These are phyloP conservation scores for Tokudaia tokunoshimensis DNA, from an alignment of 2,797 vertebrate genomes.

Conservation along the genomic window DNA sequence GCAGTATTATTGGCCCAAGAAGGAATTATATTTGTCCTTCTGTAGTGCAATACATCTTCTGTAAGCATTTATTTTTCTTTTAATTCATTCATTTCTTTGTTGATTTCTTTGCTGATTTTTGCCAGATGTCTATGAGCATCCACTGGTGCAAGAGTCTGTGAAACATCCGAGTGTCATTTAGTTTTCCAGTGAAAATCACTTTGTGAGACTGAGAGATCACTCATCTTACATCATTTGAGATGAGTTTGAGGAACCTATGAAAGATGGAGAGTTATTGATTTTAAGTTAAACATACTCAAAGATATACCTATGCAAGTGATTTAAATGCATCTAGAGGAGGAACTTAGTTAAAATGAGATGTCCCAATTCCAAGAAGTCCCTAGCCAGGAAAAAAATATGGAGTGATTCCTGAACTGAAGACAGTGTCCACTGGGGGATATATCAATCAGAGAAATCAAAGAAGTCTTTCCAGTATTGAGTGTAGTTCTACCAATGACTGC, in stretches of 20 bases:
- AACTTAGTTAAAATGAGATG: background rate
- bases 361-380: background rate
- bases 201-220: constrained; percentile 1
- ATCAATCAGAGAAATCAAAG: background rate
- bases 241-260: constrained; percentile 4
- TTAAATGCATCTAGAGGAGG: background rate
- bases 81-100: constrained; percentile 1
- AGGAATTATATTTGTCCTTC: background rate
- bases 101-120: background rate
- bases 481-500: background rate
- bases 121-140: background rate
- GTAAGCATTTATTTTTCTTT: background rate
- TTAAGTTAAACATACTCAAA: constrained; percentile 34
- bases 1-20: background rate
- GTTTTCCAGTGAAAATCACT: background rate
- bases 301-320: background rate
- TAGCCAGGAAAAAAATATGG: background rate
- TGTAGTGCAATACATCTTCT: background rate
- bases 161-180: constrained; percentile 1
- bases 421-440: background rate
- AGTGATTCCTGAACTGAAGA: background rate
- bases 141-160: constrained; percentile 12
- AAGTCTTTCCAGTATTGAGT: background rate
- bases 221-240: constrained; percentile 4
- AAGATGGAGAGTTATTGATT: constrained; percentile 42